Percentiles rank a stretch among this genome's conserved stretches.
Conservation (phyloP, 2,113 vertebrate species). For the Sarotherodon lohbergeri region DNA sequence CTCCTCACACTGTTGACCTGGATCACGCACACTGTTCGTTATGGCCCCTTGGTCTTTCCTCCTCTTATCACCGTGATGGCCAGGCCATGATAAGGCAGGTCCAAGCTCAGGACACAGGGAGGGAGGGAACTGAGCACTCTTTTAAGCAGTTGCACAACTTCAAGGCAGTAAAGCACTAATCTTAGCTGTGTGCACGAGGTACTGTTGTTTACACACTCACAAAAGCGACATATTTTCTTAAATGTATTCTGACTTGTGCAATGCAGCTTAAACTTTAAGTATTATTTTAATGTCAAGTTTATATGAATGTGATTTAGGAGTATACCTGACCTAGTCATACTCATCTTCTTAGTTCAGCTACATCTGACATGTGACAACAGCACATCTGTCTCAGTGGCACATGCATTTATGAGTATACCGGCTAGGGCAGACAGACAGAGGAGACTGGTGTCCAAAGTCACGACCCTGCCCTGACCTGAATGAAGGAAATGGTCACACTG, state of each 20-base stretch:
- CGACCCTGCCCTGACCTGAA: conserved; percentile 76
- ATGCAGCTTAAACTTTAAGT: neutral
- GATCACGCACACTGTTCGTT: conserved; percentile 56
- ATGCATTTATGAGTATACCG: conserved; percentile 45
- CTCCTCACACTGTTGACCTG: conserved; percentile 64
- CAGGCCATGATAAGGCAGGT: conserved; percentile 54
- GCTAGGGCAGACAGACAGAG: conserved; percentile 56
- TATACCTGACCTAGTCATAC: neutral
- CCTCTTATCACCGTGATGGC: conserved; percentile 67
- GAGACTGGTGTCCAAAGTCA: conserved; percentile 74
- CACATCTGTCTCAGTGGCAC: neutral
- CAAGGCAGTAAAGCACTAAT: conserved; percentile 46
- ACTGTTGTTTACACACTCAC: conserved; percentile 6
- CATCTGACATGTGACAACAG: neutral
- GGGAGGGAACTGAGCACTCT: conserved; percentile 47
- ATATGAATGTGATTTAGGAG: neutral
- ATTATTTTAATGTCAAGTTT: neutral
- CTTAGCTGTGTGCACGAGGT: conserved; percentile 8
- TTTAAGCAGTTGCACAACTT: conserved; percentile 55
- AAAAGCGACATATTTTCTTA: neutral
- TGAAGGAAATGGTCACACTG: conserved; percentile 75
- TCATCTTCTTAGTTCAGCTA: neutral
- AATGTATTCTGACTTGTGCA: neutral
- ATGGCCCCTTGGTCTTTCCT: conserved; percentile 70
- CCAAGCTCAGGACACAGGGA: conserved; percentile 51